Percentiles rank a stretch among this genome's conserved stretches.
These are phyloP conservation scores for Heteromyza rotundicornis DNA, from an alignment of 2,888 invertebrate genomes.

Conservation along the genomic window DNA sequence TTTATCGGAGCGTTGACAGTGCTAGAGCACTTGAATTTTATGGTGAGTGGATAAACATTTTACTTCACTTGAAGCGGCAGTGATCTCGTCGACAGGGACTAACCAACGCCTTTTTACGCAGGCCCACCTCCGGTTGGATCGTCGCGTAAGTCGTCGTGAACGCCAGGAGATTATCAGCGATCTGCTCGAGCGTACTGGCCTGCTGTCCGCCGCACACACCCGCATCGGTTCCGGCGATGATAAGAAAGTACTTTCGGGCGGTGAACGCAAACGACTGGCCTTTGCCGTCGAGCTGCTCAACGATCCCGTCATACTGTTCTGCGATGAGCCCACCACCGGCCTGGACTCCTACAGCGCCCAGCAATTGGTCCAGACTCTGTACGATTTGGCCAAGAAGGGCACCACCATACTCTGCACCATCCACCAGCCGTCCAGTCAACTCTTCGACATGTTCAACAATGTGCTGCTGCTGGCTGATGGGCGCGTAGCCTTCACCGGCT, in stretches of 20 bases:
- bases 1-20: constrained; percentile 87
- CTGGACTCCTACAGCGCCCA: constrained; percentile 91
- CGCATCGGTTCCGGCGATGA: constrained; percentile 80
- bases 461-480: constrained; percentile 86
- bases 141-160: constrained; percentile 68
- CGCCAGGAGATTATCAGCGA: constrained; percentile 73
- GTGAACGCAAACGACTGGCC: constrained; percentile 89
- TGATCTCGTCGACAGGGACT: constrained; percentile 20
- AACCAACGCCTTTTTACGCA: no score
- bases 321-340: constrained; percentile 96
- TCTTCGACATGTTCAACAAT: constrained; percentile 83
- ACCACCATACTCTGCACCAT: constrained; percentile 92
- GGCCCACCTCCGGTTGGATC: constrained; percentile 82
- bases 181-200: constrained; percentile 74
- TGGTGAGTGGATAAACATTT: no score
- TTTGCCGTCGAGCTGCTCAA: constrained; percentile 91
- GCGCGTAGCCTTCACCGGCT: constrained; percentile 82
- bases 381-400: constrained; percentile 74
- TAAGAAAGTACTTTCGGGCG: constrained; percentile 86
- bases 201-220: constrained; percentile 74
- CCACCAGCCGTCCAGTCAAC: constrained; percentile 90
- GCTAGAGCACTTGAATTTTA: constrained; percentile 84
- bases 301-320: constrained; percentile 89
- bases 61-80: background rate
- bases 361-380: constrained; percentile 76